phyloP scores from a whole-genome alignment of 2,113 vertebrate genomes.

The Dryoscopus gambensis region DNA sequence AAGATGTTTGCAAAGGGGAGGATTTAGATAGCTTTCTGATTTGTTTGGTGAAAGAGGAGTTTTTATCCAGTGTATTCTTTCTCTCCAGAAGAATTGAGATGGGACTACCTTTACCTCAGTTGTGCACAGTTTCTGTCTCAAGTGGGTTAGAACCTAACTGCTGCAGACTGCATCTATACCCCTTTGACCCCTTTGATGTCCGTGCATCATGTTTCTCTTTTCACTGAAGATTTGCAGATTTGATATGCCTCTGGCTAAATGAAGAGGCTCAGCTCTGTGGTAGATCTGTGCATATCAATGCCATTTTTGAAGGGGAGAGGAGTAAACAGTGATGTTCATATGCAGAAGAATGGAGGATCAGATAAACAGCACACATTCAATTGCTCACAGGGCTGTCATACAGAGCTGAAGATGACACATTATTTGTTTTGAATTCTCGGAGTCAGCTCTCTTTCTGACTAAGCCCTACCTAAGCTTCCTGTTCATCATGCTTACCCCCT shows the following conservation, averaged over 20 bases:
- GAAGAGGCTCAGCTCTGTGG: neutral
- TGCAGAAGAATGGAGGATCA: neutral
- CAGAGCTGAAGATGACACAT: neutral
- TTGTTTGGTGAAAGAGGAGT: neutral
- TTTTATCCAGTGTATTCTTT: neutral
- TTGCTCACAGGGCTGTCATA: neutral
- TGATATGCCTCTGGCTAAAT: neutral
- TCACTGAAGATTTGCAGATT: neutral
- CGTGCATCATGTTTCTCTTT: fast-evolving
- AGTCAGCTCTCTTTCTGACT: constrained; percentile 22
- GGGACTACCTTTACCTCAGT: neutral
- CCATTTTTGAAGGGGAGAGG: neutral
- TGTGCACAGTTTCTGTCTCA: neutral
- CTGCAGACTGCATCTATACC: neutral
- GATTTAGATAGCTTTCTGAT: neutral
- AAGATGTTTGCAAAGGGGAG: neutral
- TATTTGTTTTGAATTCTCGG: neutral
- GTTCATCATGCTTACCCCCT: neutral
- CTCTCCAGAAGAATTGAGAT: neutral
- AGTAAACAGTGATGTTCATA: neutral
- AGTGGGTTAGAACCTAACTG: neutral
- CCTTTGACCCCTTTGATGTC: neutral
- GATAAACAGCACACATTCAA: neutral
- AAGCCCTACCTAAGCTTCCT: constrained; percentile 28
- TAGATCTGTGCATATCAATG: neutral